Evolutionary conservation across 2,888 invertebrate species (phyloP).

Genomic region (Metalampra italica): DNA sequence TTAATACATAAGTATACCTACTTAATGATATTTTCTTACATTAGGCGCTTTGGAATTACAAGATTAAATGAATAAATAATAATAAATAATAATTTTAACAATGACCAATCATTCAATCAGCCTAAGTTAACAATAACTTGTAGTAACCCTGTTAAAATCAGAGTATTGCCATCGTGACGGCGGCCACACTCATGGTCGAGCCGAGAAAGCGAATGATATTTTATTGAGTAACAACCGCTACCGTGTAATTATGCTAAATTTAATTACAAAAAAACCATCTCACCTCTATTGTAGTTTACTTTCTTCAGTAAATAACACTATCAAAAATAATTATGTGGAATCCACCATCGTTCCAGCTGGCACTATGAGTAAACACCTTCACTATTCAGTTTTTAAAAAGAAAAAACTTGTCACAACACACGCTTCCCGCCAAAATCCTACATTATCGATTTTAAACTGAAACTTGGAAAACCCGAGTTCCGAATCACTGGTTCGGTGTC

Average conservation of each 20-base stretch:
- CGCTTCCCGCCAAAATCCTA: conserved; percentile 58
- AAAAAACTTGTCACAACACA: conserved; percentile 43
- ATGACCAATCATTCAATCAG: no score
- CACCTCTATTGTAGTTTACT: conserved; percentile 48
- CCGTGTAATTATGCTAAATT: conserved; percentile 37
- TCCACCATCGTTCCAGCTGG: conserved; percentile 67
- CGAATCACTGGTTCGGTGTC: conserved; percentile 53
- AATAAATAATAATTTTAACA: no score
- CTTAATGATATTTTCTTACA: no score
- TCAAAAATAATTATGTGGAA: conserved; percentile 49
- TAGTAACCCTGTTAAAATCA: conserved; percentile 30
- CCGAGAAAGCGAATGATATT: conserved; percentile 66
- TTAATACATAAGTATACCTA: no score
- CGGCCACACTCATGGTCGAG: conserved; percentile 69
- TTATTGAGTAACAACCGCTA: conserved; percentile 51
- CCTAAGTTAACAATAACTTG: no score
- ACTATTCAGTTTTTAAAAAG: conserved; percentile 35
- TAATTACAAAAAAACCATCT: conserved; percentile 34
- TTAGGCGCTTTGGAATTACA: no score
- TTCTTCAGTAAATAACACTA: conserved; percentile 52
- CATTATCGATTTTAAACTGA: conserved; percentile 43
- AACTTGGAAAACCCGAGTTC: conserved; percentile 39
- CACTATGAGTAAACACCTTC: conserved; percentile 59
- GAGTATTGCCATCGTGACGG: conserved; percentile 45
- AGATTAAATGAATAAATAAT: no score